These are phyloP conservation scores for Balaeniceps rex DNA, from an alignment of 2,113 vertebrate genomes.

Conservation along the genomic window DNA sequence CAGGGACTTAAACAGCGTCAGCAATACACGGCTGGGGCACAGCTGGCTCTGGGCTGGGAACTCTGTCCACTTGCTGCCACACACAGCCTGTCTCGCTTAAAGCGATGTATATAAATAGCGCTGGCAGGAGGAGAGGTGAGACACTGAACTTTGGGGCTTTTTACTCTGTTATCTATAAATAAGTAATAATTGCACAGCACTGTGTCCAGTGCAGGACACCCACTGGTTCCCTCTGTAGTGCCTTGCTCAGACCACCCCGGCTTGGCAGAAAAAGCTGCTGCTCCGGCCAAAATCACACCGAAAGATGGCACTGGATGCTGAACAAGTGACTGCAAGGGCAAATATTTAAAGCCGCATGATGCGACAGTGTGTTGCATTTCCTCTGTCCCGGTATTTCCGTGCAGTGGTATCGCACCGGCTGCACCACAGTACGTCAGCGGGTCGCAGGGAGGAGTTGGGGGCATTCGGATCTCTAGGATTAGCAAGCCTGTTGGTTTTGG, in stretches of 20 bases:
- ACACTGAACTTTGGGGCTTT: not conserved
- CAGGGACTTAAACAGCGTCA: not conserved
- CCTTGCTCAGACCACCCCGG: not conserved
- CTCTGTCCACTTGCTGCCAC: not conserved
- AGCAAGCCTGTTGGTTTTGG: not conserved
- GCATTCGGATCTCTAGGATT: not conserved
- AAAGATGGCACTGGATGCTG: not conserved
- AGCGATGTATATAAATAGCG: not conserved
- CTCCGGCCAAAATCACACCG: not conserved
- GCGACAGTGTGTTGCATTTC: accelerated
- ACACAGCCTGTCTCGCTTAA: not conserved
- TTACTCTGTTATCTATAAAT: not conserved
- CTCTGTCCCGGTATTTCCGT: not conserved
- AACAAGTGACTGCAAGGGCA: not conserved
- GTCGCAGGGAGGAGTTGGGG: not conserved
- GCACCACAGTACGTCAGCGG: accelerated
- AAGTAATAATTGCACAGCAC: not conserved
- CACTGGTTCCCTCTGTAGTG: not conserved
- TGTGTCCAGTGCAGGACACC: not conserved
- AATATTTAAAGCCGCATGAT: not conserved
- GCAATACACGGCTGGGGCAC: not conserved
- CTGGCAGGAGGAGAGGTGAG: not conserved
- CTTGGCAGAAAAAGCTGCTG: not conserved
- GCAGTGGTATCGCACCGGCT: not conserved
- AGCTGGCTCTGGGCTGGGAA: not conserved